Evolutionary conservation across 2,113 vertebrate species (phyloP), one percentile per base, ranked within the genome.

Genomic region (Anser brachyrhynchus): DNA sequence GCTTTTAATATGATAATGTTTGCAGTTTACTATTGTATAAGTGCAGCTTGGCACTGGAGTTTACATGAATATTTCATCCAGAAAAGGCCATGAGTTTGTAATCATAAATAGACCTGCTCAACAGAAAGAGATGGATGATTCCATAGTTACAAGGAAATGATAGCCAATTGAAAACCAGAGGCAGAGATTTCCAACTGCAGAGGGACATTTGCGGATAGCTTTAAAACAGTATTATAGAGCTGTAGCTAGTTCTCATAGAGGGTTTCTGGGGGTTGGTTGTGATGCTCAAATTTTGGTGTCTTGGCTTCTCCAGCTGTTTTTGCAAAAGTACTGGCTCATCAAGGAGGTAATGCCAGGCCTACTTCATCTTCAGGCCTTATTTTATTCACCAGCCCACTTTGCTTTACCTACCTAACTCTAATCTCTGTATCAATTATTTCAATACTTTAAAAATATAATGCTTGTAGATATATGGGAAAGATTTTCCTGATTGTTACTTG

Each of bases 1-100:
- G 93, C 93, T 97, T 97, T 98, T 97, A 98, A 98, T 97, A 95
- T 96, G 94, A 97, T 97, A 97, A 97, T 97, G 88, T 96, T 97
- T 96, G 69, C 90, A 96, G 93, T 97, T 98, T 97, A 97, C 95
- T 95, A 26, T 90, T 93, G 92, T 81, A 41, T 98, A 97, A 98
- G 96, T 97, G 92, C 93, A 97, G 91, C 72, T 97, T 97, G 97
- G 96, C 97, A 97, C 87, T 93, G 84, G 85, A 95, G 44, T 96
- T 87, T 96, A 93, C 92, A 97, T 97, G 90, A 98, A 98, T 98
- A 98, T 98, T 98, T 98, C 96, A 97, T 98, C 97, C 62, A 94
- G 79, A 92, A 97, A 97, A 96, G 96, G 76, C 89, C 96, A 95
- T 87, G 97, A 97, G 95, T 97, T 94, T 95, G 78, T 97, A 97